Percentiles rank a stretch among this genome's conserved stretches.
These are phyloP conservation scores for Aegithalos caudatus DNA, from an alignment of 2,113 vertebrate species.

Conservation along the genomic window DNA sequence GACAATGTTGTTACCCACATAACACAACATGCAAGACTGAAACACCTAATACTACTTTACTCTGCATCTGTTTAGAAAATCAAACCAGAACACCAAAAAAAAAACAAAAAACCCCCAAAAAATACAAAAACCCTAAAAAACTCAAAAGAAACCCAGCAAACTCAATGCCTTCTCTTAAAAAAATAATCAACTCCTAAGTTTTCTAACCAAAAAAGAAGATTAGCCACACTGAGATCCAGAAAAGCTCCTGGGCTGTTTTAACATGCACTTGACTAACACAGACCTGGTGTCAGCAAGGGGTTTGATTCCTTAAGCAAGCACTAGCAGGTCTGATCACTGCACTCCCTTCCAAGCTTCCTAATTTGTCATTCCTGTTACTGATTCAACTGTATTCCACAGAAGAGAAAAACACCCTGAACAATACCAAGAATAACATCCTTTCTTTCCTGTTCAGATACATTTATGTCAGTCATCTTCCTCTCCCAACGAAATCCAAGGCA, in stretches of 20 bases:
- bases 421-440: neutral
- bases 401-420: neutral
- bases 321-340: neutral
- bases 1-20: fast-evolving
- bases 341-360: neutral
- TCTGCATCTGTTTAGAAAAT: neutral
- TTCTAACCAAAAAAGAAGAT: neutral
- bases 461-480: neutral
- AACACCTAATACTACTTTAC: neutral
- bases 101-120: too few species aligned
- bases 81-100: too few species aligned
- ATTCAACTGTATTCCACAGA: neutral
- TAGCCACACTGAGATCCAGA: neutral
- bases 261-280: neutral
- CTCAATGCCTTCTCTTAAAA: neutral
- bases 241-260: neutral
- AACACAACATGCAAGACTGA: fast-evolving
- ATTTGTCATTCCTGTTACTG: neutral
- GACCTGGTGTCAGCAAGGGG: neutral
- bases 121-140: too few species aligned
- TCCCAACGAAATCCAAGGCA: neutral
- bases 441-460: neutral
- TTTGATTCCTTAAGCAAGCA: neutral
- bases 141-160: neutral
- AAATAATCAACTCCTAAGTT: neutral